Base-by-base conservation (phyloP, 2,113 vertebrate genomes). In the Dasyurus viverrinus region DNA sequence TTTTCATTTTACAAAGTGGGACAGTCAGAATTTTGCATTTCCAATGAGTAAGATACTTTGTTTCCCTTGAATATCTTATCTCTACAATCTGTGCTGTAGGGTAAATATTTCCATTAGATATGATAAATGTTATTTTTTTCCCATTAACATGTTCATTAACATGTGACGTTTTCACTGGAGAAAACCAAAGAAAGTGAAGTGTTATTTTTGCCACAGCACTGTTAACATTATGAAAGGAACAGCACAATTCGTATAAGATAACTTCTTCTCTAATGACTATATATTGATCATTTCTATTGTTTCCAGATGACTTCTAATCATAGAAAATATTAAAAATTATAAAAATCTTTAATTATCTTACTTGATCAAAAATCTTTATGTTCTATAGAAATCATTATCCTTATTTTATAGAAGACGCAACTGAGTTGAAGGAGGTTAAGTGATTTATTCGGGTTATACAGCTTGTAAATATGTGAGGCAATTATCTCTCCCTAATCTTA, bases 11-110 rank as follows among this genome's bases (percentile, higher is more conserved):
- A 23, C 68, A 22, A 42, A 42, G 68, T 84, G 68, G 52, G 55
- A 90, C 47, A 96, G 52, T 46, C 26, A 97, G 91, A 95, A 92
- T 36, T 93, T 5, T 91, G 23, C 19, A 93, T 23, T 90, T 2
- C 7, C 48, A 46, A 23, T 91, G 12, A 93, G 52, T 94, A 91
- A 60, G 0, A 84, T 22, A 24, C 8, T 53, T 93, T 11, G 3
- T 53, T n/a, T 95, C 12, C 89, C 50, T 84, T 57, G 54, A 93
- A 90, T 57, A 90, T 22, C 22, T 46, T n/a, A 19, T 53, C 10
- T 92, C 36, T 36, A 12, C 0, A 89, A n/a, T 11, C 8, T 89
- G 0, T 36, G 22, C 68, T 52, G 27, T 24, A 11, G 23, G 48
- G 8, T n/a, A 36, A 52, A 16, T 50, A 50, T 42, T 90, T 48